Evolutionary conservation across 2,888 invertebrate genomes (phyloP).

Genomic region (Thymelicus lineola): DNA sequence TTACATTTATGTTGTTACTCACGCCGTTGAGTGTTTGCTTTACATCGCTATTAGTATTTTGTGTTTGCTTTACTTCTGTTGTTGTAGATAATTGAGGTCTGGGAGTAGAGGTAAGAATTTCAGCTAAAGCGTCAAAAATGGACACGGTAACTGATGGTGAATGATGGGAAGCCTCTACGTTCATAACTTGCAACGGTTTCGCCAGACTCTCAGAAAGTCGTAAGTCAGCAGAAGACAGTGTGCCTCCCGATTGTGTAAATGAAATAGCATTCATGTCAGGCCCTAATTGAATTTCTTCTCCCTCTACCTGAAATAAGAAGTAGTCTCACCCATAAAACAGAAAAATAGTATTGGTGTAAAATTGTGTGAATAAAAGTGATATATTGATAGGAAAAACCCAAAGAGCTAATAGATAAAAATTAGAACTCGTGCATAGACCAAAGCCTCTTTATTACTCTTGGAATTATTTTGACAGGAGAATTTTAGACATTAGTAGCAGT

Average conservation of each 20-base stretch:
- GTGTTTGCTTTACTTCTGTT: constrained; percentile 71
- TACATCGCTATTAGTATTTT: constrained; percentile 68
- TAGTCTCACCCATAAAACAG: constrained; percentile 82
- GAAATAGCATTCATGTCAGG: constrained; percentile 80
- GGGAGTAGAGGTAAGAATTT: constrained; percentile 83
- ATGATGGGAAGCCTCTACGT: constrained; percentile 84
- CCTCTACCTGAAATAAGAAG: constrained; percentile 85
- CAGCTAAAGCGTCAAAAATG: constrained; percentile 85
- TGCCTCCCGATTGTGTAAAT: constrained; percentile 79
- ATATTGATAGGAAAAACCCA: constrained; percentile 50
- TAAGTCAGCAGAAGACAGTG: constrained; percentile 78
- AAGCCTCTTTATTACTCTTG: constrained; percentile 82
- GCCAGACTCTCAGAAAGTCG: constrained; percentile 78
- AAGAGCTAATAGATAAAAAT: constrained; percentile 46
- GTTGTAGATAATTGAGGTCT: constrained; percentile 70
- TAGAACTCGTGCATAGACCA: constrained; percentile 76
- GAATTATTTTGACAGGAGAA: constrained; percentile 40
- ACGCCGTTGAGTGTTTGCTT: constrained; percentile 78
- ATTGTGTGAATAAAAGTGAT: constrained; percentile 36
- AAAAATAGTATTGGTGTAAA: constrained; percentile 50
- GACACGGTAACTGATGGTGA: constrained; percentile 85
- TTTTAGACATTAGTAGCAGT: constrained; percentile 34
- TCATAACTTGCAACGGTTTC: constrained; percentile 78
- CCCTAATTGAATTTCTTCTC: constrained; percentile 83
- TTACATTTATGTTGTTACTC: constrained; percentile 82